phyloP scores from a whole-genome alignment of 2,797 vertebrate genomes.

The Phalloptychus januarius region DNA sequence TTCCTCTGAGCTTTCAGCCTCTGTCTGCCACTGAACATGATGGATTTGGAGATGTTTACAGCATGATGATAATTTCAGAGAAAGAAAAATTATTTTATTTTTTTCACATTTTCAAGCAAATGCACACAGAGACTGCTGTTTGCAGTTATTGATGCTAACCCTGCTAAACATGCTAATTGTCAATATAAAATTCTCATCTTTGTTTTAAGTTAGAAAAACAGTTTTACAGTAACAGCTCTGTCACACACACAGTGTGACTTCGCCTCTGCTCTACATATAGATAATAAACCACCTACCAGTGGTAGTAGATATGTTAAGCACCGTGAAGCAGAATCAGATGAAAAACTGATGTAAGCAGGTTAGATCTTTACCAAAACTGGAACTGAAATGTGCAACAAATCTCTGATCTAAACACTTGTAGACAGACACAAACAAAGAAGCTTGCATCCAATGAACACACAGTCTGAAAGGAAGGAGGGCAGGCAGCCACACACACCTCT shows the following conservation, averaged over 20 bases:
- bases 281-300: not conserved
- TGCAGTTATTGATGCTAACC: not conserved
- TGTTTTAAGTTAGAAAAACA: not conserved
- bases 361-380: not conserved
- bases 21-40: not conserved
- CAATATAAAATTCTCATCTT: not conserved
- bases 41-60: not conserved
- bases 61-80: not conserved
- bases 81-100: not conserved
- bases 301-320: not conserved
- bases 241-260: not conserved
- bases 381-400: not conserved
- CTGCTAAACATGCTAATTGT: not conserved
- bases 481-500: conserved; percentile 46
- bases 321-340: not conserved
- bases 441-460: conserved; percentile 39
- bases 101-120: not conserved
- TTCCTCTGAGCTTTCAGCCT: not conserved
- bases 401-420: not conserved
- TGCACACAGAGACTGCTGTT: not conserved
- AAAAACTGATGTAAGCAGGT: not conserved
- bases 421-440: conserved; percentile 27
- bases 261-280: not conserved
- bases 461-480: conserved; percentile 30
- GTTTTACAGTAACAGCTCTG: not conserved